phyloP scores from a whole-genome alignment of 2,797 vertebrate species.

The Champsocephalus gunnari region DNA sequence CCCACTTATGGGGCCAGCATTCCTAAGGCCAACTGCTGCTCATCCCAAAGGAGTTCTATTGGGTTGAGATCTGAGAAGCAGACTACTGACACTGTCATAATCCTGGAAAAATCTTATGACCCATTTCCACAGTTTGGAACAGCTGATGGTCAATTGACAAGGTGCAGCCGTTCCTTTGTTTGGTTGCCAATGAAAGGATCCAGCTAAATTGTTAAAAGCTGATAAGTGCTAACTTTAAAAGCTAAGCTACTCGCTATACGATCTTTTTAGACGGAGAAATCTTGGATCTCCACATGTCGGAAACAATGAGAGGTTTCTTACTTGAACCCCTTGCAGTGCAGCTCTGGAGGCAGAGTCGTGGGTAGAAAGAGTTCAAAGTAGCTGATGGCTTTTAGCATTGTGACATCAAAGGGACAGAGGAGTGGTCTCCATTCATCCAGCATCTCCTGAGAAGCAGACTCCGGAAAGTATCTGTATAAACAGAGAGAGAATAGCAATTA shows the following conservation, averaged over 20 bases:
- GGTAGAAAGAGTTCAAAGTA: constrained; percentile 97
- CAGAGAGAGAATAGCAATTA: constrained; percentile 12
- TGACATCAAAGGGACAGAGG: constrained; percentile 97
- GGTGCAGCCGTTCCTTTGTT: too few relatives aligned
- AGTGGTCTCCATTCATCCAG: constrained; percentile 96
- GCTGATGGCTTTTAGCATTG: constrained; percentile 97
- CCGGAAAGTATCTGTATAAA: constrained; percentile 91
- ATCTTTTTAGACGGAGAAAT: background rate
- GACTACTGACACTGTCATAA: too few relatives aligned
- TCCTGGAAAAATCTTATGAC: too few relatives aligned
- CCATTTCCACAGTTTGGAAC: too few relatives aligned
- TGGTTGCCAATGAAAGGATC: too few relatives aligned
- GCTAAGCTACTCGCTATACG: constrained; percentile 3
- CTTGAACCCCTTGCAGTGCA: constrained; percentile 96
- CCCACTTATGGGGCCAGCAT: too few relatives aligned
- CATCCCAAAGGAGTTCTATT: too few relatives aligned
- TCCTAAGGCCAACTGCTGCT: too few relatives aligned
- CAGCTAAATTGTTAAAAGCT: too few relatives aligned
- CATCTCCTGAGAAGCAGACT: constrained; percentile 94
- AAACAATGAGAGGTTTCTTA: constrained; percentile 74
- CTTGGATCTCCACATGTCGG: background rate
- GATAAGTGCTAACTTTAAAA: background rate
- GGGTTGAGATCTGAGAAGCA: too few relatives aligned
- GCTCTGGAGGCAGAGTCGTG: constrained; percentile 93
- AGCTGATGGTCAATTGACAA: too few relatives aligned